Conservation (phyloP, 2,113 vertebrate genomes). For the Aldabrachelys gigantea region DNA sequence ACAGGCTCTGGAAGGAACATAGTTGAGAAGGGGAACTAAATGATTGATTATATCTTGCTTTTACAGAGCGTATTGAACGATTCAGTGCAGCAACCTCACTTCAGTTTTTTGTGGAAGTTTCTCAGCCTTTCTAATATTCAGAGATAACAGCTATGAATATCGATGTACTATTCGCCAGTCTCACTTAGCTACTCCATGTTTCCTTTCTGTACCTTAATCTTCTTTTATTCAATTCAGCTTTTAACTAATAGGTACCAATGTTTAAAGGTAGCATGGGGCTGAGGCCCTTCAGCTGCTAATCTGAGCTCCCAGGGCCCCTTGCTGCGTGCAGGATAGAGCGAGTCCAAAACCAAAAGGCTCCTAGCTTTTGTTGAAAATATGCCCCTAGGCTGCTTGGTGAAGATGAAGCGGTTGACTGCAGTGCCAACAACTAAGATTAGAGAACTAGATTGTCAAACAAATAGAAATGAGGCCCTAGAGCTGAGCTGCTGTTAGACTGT, state of each 20-base stretch:
- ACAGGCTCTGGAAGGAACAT: fast-evolving
- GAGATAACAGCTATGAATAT: not conserved
- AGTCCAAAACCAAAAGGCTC: not conserved
- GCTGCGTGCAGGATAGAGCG: not conserved
- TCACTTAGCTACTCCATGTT: not conserved
- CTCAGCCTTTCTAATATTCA: not conserved
- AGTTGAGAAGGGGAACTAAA: fast-evolving
- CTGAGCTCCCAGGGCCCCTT: not conserved
- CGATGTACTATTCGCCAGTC: not conserved
- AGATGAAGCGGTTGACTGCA: not conserved
- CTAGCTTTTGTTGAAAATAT: not conserved
- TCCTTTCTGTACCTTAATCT: not conserved
- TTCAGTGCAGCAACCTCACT: not conserved
- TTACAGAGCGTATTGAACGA: fast-evolving
- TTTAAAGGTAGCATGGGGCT: not conserved
- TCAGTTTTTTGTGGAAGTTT: not conserved
- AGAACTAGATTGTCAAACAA: not conserved
- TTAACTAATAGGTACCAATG: not conserved
- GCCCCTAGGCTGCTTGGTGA: not conserved
- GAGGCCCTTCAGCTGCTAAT: not conserved
- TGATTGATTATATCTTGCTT: not conserved
- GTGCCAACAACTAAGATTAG: not conserved
- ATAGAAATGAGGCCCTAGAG: not conserved
- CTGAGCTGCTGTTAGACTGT: not conserved
- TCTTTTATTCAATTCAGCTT: not conserved